Base-by-base conservation (phyloP, 2,888 invertebrate genomes). In the Acanthosepion esculentum region DNA sequence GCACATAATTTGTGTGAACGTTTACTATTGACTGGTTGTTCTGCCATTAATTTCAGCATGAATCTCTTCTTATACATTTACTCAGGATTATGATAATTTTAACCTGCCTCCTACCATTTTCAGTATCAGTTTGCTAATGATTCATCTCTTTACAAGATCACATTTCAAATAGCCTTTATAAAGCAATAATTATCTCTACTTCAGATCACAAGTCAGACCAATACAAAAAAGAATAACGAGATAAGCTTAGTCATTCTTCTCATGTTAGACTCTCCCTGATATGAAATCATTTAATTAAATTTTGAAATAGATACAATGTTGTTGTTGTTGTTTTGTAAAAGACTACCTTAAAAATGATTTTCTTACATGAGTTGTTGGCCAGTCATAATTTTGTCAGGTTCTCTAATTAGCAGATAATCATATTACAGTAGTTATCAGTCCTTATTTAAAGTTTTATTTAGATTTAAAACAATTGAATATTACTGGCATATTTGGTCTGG, bases 1-100 rank as follows among this genome's bases (percentile, higher is more conserved):
- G n/a, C 78, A 78, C 78, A 78, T 78, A 78, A 78, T 78, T 78
- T 78, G 78, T n/a, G 78, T 78, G n/a, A 78, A 78, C 78, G 15
- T 78, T n/a, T 78, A n/a, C n/a, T 78, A 78, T 78, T 78, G 78
- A 78, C 78, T 78, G 78, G 78, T 78, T 78, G 78, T 78, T 78
- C n/a, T 78, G 78, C 78, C n/a, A 78, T 78, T 78, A 78, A 78
- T 78, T 78, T 78, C 18, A n/a, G n/a, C 33, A n/a, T n/a, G n/a
- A 33, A 78, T 33, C n/a, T 78, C n/a, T 78, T 78, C n/a, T 78
- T 78, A 78, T 18, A 78, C 33, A n/a, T 78, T 78, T n/a, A 78
- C 78, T 78, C 78, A n/a, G 15, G 78, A 78, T 78, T 78, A 78
- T 78, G 78, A 78, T 78, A 78, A 78, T 78, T n/a, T 78, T n/a